Evolutionary conservation across 2,113 vertebrate genomes (phyloP).

Genomic region (Phylloscopus trochilus): DNA sequence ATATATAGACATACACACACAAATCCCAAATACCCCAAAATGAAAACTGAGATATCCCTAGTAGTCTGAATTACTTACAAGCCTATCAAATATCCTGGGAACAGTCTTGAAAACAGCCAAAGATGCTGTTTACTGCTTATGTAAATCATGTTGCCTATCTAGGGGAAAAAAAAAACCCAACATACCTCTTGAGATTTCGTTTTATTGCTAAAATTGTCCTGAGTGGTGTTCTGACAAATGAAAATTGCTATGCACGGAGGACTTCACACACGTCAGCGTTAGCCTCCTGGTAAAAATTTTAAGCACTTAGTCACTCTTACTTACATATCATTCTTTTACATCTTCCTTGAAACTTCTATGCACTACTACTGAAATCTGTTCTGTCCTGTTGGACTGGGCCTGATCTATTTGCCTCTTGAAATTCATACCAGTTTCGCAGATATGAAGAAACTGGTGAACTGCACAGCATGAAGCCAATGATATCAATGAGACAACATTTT

Average conservation of each 20-base stretch:
- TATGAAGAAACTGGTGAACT: background rate
- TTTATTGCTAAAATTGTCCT: background rate
- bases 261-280: fast-evolving
- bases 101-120: background rate
- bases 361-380: background rate
- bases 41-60: background rate
- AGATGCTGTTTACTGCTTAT: background rate
- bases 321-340: background rate
- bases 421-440: background rate
- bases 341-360: background rate
- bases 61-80: background rate
- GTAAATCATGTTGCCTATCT: background rate
- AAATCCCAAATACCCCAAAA: background rate
- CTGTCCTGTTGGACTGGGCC: background rate
- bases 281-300: background rate
- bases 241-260: background rate
- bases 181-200: background rate
- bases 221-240: background rate
- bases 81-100: background rate
- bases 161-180: background rate
- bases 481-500: background rate
- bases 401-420: background rate
- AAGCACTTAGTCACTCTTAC: background rate
- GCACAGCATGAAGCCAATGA: background rate
- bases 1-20: background rate